These are phyloP conservation scores for Gryon sp. DNA, from an alignment of 1,140 invertebrate species.

Conservation along the genomic window DNA sequence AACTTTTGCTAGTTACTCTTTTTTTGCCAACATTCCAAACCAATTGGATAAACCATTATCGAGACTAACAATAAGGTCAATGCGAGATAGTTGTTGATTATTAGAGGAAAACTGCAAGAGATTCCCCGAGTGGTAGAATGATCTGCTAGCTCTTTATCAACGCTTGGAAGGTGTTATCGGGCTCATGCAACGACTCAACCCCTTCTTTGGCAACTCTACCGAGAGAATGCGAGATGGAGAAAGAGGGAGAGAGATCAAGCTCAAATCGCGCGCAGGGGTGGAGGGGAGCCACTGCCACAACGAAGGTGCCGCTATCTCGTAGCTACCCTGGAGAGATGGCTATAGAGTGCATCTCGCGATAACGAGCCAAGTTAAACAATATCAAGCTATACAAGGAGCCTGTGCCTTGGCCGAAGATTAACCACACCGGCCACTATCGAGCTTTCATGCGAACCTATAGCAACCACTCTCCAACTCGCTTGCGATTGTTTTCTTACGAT, in stretches of 20 bases:
- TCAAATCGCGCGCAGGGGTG: constrained; percentile 21
- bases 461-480: constrained; percentile 28
- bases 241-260: constrained; percentile 38
- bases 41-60: neutral
- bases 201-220: constrained; percentile 65
- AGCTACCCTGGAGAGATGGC: constrained; percentile 77
- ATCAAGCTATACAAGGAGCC: constrained; percentile 76
- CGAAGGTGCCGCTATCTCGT: constrained; percentile 71
- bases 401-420: constrained; percentile 73
- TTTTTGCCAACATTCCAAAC: no score
- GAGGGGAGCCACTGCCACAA: constrained; percentile 45
- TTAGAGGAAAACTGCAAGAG: constrained; percentile 44
- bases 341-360: constrained; percentile 79
- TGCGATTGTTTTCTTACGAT: constrained; percentile 65
- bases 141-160: constrained; percentile 78
- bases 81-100: constrained; percentile 46
- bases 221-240: constrained; percentile 52
- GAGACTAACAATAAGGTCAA: constrained; percentile 17
- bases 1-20: no score
- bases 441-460: constrained; percentile 61
- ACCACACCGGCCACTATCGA: constrained; percentile 68
- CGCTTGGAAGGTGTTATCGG: constrained; percentile 76
- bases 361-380: constrained; percentile 80
- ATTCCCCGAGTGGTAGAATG: constrained; percentile 60
- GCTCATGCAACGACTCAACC: constrained; percentile 72